Evolutionary conservation across 2,113 vertebrate genomes (phyloP), one percentile per base, ranked within the genome.

Genomic region (Apus apus): DNA sequence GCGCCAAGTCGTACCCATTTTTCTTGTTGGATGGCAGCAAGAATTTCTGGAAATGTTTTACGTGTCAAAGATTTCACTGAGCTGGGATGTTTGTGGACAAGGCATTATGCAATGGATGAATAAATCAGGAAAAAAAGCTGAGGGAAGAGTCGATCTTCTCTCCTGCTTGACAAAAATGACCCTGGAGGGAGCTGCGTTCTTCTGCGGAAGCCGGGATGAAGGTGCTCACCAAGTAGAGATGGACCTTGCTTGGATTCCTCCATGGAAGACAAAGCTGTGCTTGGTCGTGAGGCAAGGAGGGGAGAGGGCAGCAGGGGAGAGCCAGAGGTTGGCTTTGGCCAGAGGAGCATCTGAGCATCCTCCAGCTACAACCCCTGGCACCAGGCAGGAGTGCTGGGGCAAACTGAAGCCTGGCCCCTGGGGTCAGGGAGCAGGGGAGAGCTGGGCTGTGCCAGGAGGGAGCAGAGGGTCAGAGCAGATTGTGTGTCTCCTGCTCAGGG

Each of bases 391-490:
- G 48, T 61, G 70, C 77, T 78, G 0, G 2, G 83, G 21, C 65
- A 29, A 46, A 32, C 20, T 82, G 78, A 80, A 57, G 27, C 68
- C 88, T 90, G 94, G 90, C 92, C 50, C 57, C 62, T 0, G 40
- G 64, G 95, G 74, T 95, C 94, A 93, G 62, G 71, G 93, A 61
- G 94, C 91, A 94, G 66, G 22, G 72, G 10, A 53, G 67, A 57
- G 32, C 38, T 1, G 3, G 15, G 91, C 36, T 1, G 43, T 19
- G 93, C 82, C 53, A 82, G 78, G n/a, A 38, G 65, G 79, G 90
- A 93, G 86, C 92, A 89, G 90, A 74, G 92, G 94, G 94, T 92
- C 96, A 95, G 83, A 91, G 88, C 83, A 90, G 72, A 74, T 60
- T 38, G 30, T 0, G 26, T 3, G 6, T 46, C 87, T 77, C 72